Conservation (phyloP, 2,797 vertebrate genomes). For the Schizopygopsis malacanthus region DNA sequence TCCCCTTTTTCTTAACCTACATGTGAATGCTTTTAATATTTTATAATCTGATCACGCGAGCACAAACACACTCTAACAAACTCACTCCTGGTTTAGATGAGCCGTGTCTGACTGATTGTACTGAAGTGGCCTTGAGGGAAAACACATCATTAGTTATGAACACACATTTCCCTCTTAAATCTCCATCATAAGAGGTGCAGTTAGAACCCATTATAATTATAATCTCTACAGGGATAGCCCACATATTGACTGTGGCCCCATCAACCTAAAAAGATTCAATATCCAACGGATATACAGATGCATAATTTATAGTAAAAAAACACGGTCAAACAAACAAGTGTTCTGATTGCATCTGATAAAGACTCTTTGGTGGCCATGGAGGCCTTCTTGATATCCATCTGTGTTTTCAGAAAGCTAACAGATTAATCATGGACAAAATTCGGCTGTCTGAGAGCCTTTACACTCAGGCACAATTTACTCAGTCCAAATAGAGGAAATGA, state of each 20-base stretch:
- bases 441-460: background rate
- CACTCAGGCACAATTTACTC: background rate
- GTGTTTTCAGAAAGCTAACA: slow-evolving; percentile 12
- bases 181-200: slow-evolving; percentile 43
- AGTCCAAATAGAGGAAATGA: slow-evolving; percentile 21
- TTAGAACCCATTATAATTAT: slow-evolving; percentile 69
- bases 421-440: background rate
- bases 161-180: slow-evolving; percentile 52
- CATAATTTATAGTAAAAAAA: slow-evolving; percentile 60
- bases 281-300: slow-evolving; percentile 61
- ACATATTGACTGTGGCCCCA: slow-evolving; percentile 75
- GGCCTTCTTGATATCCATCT: slow-evolving; percentile 14
- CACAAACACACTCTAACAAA: slow-evolving; percentile 23
- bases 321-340: slow-evolving; percentile 52
- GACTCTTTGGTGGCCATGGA: background rate
- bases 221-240: slow-evolving; percentile 65
- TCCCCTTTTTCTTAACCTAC: background rate
- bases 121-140: slow-evolving; percentile 35
- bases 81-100: slow-evolving; percentile 27
- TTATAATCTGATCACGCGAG: background rate
- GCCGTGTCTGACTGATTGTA: slow-evolving; percentile 34
- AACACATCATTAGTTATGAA: slow-evolving; percentile 53
- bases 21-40: slow-evolving; percentile 9
- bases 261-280: slow-evolving; percentile 77
- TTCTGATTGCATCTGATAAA: slow-evolving; percentile 25